Conservation (phyloP, 2,113 vertebrate genomes). For the Nothobranchius furzeri region DNA sequence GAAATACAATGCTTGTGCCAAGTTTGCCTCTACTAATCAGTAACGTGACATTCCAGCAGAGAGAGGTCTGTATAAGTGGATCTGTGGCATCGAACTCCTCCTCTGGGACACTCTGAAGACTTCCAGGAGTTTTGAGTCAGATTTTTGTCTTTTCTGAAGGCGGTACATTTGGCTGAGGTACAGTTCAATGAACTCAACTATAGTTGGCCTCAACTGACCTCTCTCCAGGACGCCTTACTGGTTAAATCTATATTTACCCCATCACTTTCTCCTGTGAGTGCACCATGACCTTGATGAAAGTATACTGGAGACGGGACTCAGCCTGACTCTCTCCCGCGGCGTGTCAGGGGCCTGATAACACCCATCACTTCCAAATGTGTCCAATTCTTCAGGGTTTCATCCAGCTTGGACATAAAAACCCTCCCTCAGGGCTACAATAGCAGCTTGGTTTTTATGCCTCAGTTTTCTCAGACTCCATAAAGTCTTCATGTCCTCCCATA, state of each 20-base stretch:
- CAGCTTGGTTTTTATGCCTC: conserved; percentile 53
- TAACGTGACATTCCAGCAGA: no score
- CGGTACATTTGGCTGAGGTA: no score
- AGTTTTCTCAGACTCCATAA: conserved; percentile 60
- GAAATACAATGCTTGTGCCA: no score
- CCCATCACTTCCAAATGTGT: conserved; percentile 32
- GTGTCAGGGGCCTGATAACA: conserved; percentile 39
- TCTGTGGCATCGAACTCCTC: no score
- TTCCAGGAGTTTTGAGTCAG: not conserved
- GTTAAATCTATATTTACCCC: conserved; percentile 49
- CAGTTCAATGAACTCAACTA: conserved; percentile 17
- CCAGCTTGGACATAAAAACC: conserved; percentile 46
- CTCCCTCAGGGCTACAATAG: conserved; percentile 38
- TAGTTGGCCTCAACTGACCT: conserved; percentile 37
- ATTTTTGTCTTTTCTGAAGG: not conserved
- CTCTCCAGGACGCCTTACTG: conserved; percentile 19
- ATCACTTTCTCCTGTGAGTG: conserved; percentile 45
- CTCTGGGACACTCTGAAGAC: no score
- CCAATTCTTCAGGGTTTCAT: conserved; percentile 48
- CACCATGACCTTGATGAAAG: conserved; percentile 19
- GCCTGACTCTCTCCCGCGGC: conserved; percentile 33
- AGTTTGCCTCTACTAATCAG: no score
- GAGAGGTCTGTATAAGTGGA: no score
- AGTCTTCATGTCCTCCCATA: conserved; percentile 57
- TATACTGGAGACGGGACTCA: conserved; percentile 32